A percentile compares a stretch with the other conserved stretches of the same genome.
phyloP scores from a whole-genome alignment of 2,888 invertebrate genomes.

The Trisateles emortualis region DNA sequence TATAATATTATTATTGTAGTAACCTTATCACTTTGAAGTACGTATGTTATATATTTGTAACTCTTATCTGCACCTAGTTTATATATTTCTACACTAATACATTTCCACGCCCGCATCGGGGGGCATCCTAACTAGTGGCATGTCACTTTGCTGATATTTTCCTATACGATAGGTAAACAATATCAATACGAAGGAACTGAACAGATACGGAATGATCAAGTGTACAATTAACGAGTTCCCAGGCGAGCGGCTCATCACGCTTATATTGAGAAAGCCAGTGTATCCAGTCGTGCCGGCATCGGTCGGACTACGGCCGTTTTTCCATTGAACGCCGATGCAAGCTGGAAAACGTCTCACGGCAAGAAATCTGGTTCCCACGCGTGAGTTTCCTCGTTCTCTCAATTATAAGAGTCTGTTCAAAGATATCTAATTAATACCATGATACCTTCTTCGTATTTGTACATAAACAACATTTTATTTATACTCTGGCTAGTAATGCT shows the following conservation, averaged over 20 bases:
- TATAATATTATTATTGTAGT: constrained; percentile 1
- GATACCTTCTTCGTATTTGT: constrained; percentile 22
- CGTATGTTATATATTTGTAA: constrained; percentile 3
- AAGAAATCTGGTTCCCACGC: constrained; percentile 81
- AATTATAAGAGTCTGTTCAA: constrained; percentile 58
- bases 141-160: not conserved
- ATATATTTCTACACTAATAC: constrained; percentile 2
- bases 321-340: constrained; percentile 49
- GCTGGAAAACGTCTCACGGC: constrained; percentile 76
- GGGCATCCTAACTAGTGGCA: not conserved
- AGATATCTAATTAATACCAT: constrained; percentile 38
- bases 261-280: constrained; percentile 66
- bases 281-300: constrained; percentile 61
- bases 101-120: not conserved
- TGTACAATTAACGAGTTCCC: constrained; percentile 41
- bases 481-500: not conserved
- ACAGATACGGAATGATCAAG: constrained; percentile 7
- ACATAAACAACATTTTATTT: constrained; percentile 11
- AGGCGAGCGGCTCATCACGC: constrained; percentile 51
- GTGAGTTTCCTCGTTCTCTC: constrained; percentile 69
- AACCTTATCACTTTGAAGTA: not conserved
- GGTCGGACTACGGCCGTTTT: constrained; percentile 63
- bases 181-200: not conserved
- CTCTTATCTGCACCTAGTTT: constrained; percentile 2
- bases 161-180: not conserved